These are phyloP conservation scores for Eubasilissa regina DNA, from an alignment of 1,140 invertebrate species.

Conservation along the genomic window DNA sequence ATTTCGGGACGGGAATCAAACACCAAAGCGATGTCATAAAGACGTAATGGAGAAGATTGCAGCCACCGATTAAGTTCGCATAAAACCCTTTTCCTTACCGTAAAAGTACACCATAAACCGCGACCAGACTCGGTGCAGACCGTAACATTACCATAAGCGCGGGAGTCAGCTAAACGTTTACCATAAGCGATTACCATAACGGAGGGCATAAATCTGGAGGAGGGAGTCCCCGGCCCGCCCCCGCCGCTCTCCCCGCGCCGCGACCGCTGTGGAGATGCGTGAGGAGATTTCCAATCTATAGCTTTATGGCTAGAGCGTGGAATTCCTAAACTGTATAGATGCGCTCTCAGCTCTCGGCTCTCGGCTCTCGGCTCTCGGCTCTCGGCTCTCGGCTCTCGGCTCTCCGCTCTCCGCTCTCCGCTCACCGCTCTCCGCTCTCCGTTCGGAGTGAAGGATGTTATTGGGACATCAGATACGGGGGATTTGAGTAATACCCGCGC, in stretches of 20 bases:
- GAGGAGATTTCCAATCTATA: conserved; percentile 33
- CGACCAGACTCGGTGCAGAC: conserved; percentile 34
- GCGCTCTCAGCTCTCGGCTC: too few relatives aligned
- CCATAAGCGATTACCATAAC: conserved; percentile 56
- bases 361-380: too few relatives aligned
- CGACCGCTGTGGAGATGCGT: conserved; percentile 19
- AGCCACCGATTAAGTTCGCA: conserved; percentile 35
- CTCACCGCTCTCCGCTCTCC: too few relatives aligned
- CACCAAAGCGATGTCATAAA: conserved; percentile 19
- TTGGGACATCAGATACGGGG: conserved; percentile 16
- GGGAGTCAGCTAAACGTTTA: conserved; percentile 57
- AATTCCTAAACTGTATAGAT: not conserved
- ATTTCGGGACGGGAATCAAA: conserved; percentile 22
- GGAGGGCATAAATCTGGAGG: conserved; percentile 53
- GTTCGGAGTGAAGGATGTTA: not conserved
- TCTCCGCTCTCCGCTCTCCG: too few relatives aligned
- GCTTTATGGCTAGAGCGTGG: conserved; percentile 12
- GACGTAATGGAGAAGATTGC: conserved; percentile 24
- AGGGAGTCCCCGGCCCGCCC: conserved; percentile 12
- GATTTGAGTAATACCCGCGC: too few relatives aligned
- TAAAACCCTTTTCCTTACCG: conserved; percentile 35
- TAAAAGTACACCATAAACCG: conserved; percentile 29
- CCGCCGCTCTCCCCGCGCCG: conserved; percentile 4
- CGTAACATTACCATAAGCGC: conserved; percentile 58
- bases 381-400: too few relatives aligned